phyloP scores from a whole-genome alignment of 1,140 invertebrate genomes.

The Philotrypesis tridentata region DNA sequence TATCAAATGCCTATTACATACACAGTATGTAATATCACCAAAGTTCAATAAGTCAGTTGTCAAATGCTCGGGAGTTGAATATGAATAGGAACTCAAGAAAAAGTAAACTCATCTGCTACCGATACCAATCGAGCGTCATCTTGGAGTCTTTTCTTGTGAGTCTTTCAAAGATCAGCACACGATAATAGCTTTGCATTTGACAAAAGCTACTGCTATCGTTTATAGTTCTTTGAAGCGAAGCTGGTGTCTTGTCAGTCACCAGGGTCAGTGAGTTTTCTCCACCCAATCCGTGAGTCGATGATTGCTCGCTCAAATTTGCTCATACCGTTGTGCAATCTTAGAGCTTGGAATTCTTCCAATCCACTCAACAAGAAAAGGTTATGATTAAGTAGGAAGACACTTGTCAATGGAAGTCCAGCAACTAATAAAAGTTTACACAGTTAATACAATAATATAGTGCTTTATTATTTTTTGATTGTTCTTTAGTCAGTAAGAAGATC shows the following conservation, averaged over 20 bases:
- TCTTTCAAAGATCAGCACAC: slow-evolving; percentile 32
- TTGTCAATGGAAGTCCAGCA: slow-evolving; percentile 31
- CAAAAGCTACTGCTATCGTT: slow-evolving; percentile 69
- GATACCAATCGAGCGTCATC: slow-evolving; percentile 68
- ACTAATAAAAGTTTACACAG: slow-evolving; percentile 31
- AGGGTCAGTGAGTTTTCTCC: slow-evolving; percentile 72
- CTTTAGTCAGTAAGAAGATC: neutral
- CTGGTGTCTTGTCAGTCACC: slow-evolving; percentile 72
- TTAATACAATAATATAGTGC: neutral
- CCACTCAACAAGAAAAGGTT: slow-evolving; percentile 33
- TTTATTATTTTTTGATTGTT: slow-evolving; percentile 21
- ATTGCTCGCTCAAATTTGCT: slow-evolving; percentile 65
- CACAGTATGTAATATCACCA: slow-evolving; percentile 41
- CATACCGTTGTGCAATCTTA: slow-evolving; percentile 64
- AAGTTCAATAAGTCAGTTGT: slow-evolving; percentile 30
- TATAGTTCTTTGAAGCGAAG: slow-evolving; percentile 58
- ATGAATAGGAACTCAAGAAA: slow-evolving; percentile 45
- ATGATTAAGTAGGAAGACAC: slow-evolving; percentile 18
- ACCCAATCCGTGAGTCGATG: slow-evolving; percentile 68
- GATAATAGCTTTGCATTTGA: slow-evolving; percentile 58
- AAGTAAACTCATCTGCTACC: slow-evolving; percentile 69
- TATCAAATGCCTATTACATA: slow-evolving; percentile 40
- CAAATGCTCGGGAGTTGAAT: slow-evolving; percentile 45
- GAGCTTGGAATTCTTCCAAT: slow-evolving; percentile 30
- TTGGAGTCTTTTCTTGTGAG: slow-evolving; percentile 59